phyloP scores from a whole-genome alignment of 2,797 vertebrate species.

The Sandelia bainsii region DNA sequence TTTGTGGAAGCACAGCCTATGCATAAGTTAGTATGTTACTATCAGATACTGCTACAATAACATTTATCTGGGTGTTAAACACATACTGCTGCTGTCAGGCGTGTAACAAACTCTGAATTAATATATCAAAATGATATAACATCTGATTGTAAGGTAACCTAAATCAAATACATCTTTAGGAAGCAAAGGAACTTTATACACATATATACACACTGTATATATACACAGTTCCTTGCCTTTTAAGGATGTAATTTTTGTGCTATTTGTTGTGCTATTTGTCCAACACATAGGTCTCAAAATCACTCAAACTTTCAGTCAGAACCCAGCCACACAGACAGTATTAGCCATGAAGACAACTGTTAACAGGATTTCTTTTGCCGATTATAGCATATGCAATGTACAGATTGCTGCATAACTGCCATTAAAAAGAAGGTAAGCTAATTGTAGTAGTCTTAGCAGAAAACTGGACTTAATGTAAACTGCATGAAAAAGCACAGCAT shows the following conservation, averaged over 20 bases:
- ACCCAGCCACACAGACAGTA: constrained; percentile 57
- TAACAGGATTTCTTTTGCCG: constrained; percentile 38
- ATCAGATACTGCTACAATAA: constrained; percentile 49
- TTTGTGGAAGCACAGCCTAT: constrained; percentile 36
- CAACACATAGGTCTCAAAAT: constrained; percentile 49
- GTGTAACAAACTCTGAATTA: constrained; percentile 46
- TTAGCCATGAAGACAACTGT: constrained; percentile 51
- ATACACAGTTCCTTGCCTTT: no score
- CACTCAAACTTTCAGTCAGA: constrained; percentile 57
- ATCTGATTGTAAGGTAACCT: constrained; percentile 46
- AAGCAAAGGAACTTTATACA: constrained; percentile 26
- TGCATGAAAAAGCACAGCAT: constrained; percentile 57
- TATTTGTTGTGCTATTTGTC: constrained; percentile 70
- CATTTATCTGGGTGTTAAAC: constrained; percentile 41
- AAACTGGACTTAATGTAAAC: constrained; percentile 37
- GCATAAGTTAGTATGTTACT: constrained; percentile 67
- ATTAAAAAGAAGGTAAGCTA: constrained; percentile 35
- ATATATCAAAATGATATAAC: constrained; percentile 53
- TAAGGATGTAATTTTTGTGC: background rate
- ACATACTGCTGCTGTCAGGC: constrained; percentile 50
- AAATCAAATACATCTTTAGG: constrained; percentile 55
- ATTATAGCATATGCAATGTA: constrained; percentile 57
- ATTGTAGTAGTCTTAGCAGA: constrained; percentile 30
- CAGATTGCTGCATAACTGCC: constrained; percentile 31
- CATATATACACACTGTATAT: no score